These are phyloP conservation scores for Malaclemys terrapin DNA, from an alignment of 2,113 vertebrate genomes.

Conservation along the genomic window DNA sequence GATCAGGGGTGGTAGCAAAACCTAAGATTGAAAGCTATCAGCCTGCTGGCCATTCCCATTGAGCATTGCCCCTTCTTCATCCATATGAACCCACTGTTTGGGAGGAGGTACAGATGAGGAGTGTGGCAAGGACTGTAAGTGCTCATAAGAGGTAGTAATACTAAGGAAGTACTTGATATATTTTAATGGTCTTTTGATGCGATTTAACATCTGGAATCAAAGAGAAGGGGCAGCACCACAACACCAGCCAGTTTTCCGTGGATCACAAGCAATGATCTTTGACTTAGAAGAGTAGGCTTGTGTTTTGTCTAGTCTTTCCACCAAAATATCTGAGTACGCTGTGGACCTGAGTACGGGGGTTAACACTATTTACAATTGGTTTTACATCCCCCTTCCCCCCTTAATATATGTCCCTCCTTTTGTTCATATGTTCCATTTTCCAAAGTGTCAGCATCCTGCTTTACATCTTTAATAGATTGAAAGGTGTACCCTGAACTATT, in stretches of 20 bases:
- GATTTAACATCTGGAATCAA: not conserved
- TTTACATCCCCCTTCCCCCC: slow-evolving; percentile 5
- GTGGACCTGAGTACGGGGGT: not conserved
- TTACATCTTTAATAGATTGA: slow-evolving; percentile 60
- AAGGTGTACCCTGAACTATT: slow-evolving; percentile 76
- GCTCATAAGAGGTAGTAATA: not conserved
- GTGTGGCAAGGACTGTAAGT: not conserved
- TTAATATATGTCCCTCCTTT: slow-evolving; percentile 35
- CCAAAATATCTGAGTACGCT: not conserved
- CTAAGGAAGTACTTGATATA: not conserved
- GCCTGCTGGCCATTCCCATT: not conserved
- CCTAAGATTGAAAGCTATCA: not conserved
- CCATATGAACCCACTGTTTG: fast-evolving
- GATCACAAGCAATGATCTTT: not conserved
- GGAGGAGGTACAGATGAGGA: not conserved
- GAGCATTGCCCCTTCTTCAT: not conserved
- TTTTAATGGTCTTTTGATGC: not conserved
- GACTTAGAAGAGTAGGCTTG: not conserved
- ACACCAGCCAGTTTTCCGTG: not conserved
- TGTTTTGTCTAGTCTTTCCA: not conserved
- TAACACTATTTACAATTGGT: not conserved
- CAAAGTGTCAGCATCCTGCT: slow-evolving; percentile 70
- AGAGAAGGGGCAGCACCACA: not conserved
- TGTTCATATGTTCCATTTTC: slow-evolving; percentile 63
- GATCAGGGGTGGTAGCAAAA: not conserved